Base-by-base conservation (phyloP, 2,888 invertebrate species). In the Galeopsomyia nigrocyanea region DNA sequence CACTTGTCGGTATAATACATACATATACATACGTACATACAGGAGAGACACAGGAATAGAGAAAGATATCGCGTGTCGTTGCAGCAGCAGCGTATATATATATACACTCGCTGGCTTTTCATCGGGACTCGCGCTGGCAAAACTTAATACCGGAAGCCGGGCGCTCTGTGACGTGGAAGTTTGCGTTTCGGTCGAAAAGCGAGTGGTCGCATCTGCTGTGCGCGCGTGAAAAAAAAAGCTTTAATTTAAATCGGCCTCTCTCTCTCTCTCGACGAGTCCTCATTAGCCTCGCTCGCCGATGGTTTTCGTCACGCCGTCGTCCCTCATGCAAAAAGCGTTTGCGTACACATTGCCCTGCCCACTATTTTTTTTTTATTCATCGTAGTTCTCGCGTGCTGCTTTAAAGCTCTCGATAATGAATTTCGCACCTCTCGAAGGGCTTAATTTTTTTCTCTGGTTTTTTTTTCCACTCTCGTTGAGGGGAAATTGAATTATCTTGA, bases 201-300 rank as follows among this genome's bases (percentile, higher is more conserved):
- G n/a, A 10, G 47, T 17, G 63, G 6, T 21, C 31, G 53, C 46
- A 49, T 17, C 31, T 26, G 14, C 39, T 13, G 70, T 67, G 70
- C 65, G 47, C 63, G 53, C 21, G 57, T 22, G 57, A 16, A 71
- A 64, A 63, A 68, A 71, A 66, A 68, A 69, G 51, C 22, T 74
- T 78, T 64, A 71, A 75, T 75, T 77, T 71, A 67, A 75, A 76
- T 76, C 74, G 71, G 17, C 57, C 39, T 39, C 39, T 58, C 57
- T 13, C 10, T n/a, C 17, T 17, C 39, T 16, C 16, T 17, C 53
- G 1, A 47, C 21, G 14, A 49, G 47, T 51, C 62, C 71, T 75
- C 58, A 71, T 75, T 75, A 70, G 68, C 60, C 57, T 31, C n/a
- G n/a, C 47, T 22, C 51, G 39, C 22, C 39, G 39, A 13, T 39